Percentiles rank a stretch among this genome's conserved stretches.
phyloP scores from a whole-genome alignment of 2,113 vertebrate genomes.

The Felis chaus region DNA sequence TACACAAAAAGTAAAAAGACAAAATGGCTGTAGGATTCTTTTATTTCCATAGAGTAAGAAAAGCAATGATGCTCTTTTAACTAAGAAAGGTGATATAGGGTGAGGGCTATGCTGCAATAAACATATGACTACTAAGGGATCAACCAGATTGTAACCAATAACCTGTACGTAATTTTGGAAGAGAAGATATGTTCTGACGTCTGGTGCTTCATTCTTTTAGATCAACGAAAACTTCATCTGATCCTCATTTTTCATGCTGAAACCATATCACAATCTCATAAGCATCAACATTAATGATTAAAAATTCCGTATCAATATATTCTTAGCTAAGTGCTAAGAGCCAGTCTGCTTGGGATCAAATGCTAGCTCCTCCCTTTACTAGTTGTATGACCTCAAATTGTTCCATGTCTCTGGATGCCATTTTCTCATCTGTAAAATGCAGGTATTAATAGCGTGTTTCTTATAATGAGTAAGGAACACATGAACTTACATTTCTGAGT shows the following conservation, averaged over 20 bases:
- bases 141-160: neutral
- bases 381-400: neutral
- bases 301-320: neutral
- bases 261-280: neutral
- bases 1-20: neutral
- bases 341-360: neutral
- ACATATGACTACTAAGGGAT: neutral
- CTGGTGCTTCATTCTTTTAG: neutral
- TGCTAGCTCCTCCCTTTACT: neutral
- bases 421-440: neutral
- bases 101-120: neutral
- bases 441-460: neutral
- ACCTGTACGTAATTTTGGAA: neutral
- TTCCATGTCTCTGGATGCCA: neutral
- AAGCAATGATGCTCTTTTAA: neutral
- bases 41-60: neutral
- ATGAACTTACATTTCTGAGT: neutral
- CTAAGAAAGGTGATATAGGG: neutral
- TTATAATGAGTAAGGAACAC: neutral
- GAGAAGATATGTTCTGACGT: neutral
- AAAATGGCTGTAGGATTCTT: neutral
- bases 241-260: neutral
- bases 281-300: neutral
- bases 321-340: neutral
- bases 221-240: neutral